Evolutionary conservation across 2,888 invertebrate genomes (phyloP).

Genomic region (Rhamnusium bicolor): DNA sequence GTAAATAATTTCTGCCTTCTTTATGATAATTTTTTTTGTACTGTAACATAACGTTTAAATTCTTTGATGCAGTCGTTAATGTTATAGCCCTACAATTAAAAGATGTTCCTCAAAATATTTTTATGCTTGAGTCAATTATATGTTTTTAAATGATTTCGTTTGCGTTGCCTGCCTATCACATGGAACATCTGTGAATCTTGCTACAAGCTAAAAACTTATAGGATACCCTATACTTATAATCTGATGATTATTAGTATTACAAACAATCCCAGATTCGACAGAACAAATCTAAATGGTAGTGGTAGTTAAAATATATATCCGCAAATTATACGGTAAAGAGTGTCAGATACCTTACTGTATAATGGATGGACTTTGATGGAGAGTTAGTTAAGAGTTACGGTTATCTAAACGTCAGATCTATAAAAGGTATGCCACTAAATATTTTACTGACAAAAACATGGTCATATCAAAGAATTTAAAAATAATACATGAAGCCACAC

Average conservation of each 20-base stretch:
- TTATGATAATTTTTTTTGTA: too few relatives aligned
- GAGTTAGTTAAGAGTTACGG: constrained; percentile 30
- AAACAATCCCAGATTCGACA: constrained; percentile 26
- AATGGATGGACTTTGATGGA: constrained; percentile 40
- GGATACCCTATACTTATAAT: constrained; percentile 30
- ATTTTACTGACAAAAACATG: constrained; percentile 25
- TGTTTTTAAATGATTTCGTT: constrained; percentile 20
- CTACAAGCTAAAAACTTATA: constrained; percentile 18
- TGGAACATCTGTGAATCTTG: constrained; percentile 23
- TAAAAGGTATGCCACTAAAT: constrained; percentile 28
- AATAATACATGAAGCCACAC: constrained; percentile 17
- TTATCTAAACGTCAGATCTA: constrained; percentile 33
- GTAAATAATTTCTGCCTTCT: too few relatives aligned
- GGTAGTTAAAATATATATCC: constrained; percentile 46
- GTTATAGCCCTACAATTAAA: constrained; percentile 20
- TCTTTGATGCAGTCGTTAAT: neutral
- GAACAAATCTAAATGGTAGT: constrained; percentile 31
- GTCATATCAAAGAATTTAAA: constrained; percentile 12
- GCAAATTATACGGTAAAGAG: constrained; percentile 45
- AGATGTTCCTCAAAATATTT: neutral
- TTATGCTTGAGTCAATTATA: constrained; percentile 20
- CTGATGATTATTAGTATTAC: constrained; percentile 37
- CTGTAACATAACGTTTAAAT: too few relatives aligned
- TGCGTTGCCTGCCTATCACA: constrained; percentile 8
- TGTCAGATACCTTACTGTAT: constrained; percentile 38